Evolutionary conservation across 2,888 invertebrate genomes (phyloP), one percentile per base, ranked within the genome.

Genomic region (Gastracanthus pulcherrimus): DNA sequence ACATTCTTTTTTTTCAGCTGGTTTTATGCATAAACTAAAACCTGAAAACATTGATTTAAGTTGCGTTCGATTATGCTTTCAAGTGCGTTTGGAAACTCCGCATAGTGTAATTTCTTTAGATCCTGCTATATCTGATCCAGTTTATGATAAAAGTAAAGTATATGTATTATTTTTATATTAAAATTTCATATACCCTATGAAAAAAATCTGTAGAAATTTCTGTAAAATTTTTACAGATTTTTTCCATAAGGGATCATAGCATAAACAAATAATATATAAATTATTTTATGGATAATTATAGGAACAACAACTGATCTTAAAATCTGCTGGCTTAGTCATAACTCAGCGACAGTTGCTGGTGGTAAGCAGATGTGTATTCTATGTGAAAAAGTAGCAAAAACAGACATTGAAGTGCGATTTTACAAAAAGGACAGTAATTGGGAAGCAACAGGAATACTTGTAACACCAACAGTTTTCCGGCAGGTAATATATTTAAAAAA

Each of bases 61-160:
- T 92, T 95, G 97, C 31, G 97, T 99, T 36, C 93, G 98, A 83
- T 94, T 99, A 81, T 98, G 98, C 92, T 99, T 99, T 93, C 98
- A 98, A 95, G 98, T 97, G 84, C 98, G 98, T 89, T 93, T 98
- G 82, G 95, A 95, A 91, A 94, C 94, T 45, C 93, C 94, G 60
- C 94, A 95, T 38, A 95, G 95, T 88, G 96, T 95, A 87, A 64
- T 76, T 19, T 94, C 95, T 0, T 93, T 97, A 38, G 91, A 93
- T 19, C 96, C 98, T 0, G 95, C 97, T 31, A 97, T 97, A 31
- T 98, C 98, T 0, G 97, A 98, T 85, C 95, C 97, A 41, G 98
- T 99, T 87, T 98, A 95, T 92, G 98, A 99, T 92, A 98, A 98
- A 94, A 99, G 95, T 95, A 91, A 90, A 93, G 29, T 48, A 13